Evolutionary conservation across 1,140 invertebrate genomes (phyloP), one percentile per base, ranked within the genome.

Genomic region (Limonius californicus): DNA sequence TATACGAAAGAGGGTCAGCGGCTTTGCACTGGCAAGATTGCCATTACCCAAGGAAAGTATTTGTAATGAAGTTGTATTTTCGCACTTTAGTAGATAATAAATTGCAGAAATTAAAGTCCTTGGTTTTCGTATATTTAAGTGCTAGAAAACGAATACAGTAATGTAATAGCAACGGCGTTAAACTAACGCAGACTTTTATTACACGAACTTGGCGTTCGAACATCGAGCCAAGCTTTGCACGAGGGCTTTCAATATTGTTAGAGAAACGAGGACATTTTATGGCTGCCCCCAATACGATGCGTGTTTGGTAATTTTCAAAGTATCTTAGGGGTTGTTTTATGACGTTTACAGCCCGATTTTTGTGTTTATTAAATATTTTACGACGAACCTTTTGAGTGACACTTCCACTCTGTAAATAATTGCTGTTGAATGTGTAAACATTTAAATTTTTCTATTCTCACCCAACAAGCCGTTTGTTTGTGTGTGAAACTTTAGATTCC

Each of bases 221-320:
- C 45, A 50, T 50, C 45, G 45, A 50, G 14, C 14, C 45, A 21
- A 50, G 45, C 45, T 50, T 50, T 50, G n/a, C 45, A 50, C 45
- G 45, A 50, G 45, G 45, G 45, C 45, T 50, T 50, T 50, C 45
- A 50, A 50, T 50, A 50, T 50, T 50, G 45, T 50, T 50, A 50
- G 45, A 50, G 45, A 50, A 50, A 50, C 45, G 45, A 50, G 45
- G 45, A 50, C 45, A 50, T 50, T 50, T 50, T 50, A 50, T 50
- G 45, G 20, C 45, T 50, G 45, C 45, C 45, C 45, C 45, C 42
- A 50, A 50, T 50, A 50, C 45, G 45, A 50, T 50, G 45, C 45
- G 45, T 50, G 45, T 50, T 50, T 50, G 45, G 45, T 50, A 50
- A 50, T 50, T 50, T 50, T 50, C 45, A 19, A 50, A 50, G 45